These are phyloP conservation scores for Drosophila eohydei DNA, from an alignment of 2,888 invertebrate species.

Conservation along the genomic window DNA sequence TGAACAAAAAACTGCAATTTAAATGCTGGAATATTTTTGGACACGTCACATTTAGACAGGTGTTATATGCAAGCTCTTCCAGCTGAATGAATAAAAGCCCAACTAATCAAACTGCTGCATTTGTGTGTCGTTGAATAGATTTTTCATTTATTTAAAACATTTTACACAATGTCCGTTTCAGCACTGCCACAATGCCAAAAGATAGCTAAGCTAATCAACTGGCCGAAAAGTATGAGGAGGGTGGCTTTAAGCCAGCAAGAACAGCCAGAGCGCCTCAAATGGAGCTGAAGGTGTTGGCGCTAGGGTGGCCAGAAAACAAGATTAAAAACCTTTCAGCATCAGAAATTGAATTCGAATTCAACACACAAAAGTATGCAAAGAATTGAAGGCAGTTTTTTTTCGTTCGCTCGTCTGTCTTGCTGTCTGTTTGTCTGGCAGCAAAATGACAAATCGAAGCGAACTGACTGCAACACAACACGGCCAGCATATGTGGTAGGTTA, in stretches of 20 bases:
- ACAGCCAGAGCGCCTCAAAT: slow-evolving; percentile 27
- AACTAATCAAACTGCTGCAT: neutral
- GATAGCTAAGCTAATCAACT: slow-evolving; percentile 74
- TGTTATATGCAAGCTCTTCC: neutral
- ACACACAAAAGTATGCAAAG: slow-evolving; percentile 77
- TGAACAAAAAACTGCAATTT: slow-evolving; percentile 22
- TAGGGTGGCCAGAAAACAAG: slow-evolving; percentile 67
- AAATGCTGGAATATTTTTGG: slow-evolving; percentile 8
- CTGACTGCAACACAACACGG: slow-evolving; percentile 66
- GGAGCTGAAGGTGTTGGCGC: slow-evolving; percentile 37
- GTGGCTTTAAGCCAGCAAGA: slow-evolving; percentile 44
- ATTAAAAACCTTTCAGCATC: slow-evolving; percentile 80
- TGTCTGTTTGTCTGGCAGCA: slow-evolving; percentile 54
- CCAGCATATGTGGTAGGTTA: slow-evolving; percentile 6
- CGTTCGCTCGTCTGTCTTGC: slow-evolving; percentile 9
- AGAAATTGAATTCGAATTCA: slow-evolving; percentile 80
- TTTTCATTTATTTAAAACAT: no score
- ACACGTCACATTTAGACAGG: slow-evolving; percentile 5
- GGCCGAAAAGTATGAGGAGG: slow-evolving; percentile 66
- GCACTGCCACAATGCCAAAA: slow-evolving; percentile 26
- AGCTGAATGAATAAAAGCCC: neutral
- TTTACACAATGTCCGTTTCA: neutral
- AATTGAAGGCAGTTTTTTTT: slow-evolving; percentile 53
- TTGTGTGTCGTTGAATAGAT: neutral
- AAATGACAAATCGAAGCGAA: slow-evolving; percentile 78